Percentiles rank a stretch among this genome's conserved stretches.
phyloP scores from a whole-genome alignment of 2,888 invertebrate species.

The Elgonia sp. region DNA sequence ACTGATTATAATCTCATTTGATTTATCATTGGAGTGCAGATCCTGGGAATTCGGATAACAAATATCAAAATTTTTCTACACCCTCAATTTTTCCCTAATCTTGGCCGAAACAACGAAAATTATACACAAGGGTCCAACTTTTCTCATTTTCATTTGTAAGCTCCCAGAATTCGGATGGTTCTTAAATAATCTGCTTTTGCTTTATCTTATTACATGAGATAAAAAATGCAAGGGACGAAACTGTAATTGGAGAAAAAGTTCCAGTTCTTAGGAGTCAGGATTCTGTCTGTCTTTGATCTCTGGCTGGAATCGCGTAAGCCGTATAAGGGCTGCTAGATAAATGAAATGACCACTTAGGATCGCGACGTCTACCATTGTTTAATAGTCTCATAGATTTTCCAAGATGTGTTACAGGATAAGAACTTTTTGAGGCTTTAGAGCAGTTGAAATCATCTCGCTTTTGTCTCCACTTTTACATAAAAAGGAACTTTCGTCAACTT shows the following conservation, averaged over 20 bases:
- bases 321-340: conserved; percentile 31
- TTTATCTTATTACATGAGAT: background rate
- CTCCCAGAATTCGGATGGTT: background rate
- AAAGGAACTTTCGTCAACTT: background rate
- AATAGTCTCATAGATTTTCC: conserved; percentile 14
- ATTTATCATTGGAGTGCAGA: no score
- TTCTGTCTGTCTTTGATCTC: conserved; percentile 7
- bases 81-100: background rate
- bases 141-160: background rate
- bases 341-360: conserved; percentile 24
- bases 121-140: conserved; percentile 8
- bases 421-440: background rate
- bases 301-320: conserved; percentile 10
- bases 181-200: background rate
- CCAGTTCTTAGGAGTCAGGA: background rate
- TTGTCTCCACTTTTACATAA: background rate
- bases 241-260: conserved; percentile 4
- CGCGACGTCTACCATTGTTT: background rate
- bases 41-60: no score
- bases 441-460: background rate
- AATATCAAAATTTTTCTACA: background rate
- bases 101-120: background rate
- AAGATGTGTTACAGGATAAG: background rate
- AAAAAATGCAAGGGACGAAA: conserved; percentile 8
- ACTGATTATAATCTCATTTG: no score